Percentiles rank a stretch among this genome's conserved stretches.
phyloP scores from a whole-genome alignment of 2,113 vertebrate species.

The Amia ocellicauda region DNA sequence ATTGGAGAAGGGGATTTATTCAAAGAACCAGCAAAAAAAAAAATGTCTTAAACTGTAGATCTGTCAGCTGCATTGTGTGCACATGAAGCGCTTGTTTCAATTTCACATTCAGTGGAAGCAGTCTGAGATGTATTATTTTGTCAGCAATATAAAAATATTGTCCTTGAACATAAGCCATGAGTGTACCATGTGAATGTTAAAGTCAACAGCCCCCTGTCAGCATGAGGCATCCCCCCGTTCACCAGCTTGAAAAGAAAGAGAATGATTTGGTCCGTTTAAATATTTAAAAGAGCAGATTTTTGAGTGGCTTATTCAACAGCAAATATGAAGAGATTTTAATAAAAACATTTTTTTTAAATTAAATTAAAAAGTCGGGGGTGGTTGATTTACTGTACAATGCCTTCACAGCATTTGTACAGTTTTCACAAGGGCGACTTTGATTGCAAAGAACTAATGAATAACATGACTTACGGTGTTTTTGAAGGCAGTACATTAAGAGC shows the following conservation, averaged over 20 bases:
- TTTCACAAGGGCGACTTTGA: constrained; percentile 1
- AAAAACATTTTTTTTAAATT: too few relatives aligned
- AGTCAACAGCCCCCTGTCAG: constrained; percentile 20
- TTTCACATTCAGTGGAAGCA: background rate
- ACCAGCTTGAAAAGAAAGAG: too few relatives aligned
- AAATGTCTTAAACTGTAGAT: too few relatives aligned
- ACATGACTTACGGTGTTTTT: background rate
- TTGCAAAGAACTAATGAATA: background rate
- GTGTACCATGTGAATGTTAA: background rate
- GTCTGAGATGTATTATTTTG: background rate
- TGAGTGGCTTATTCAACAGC: background rate
- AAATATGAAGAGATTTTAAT: background rate
- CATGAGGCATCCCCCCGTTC: background rate
- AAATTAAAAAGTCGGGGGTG: background rate
- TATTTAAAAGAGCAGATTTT: background rate
- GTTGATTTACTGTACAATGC: constrained; percentile 6
- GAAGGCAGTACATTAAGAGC: too few relatives aligned
- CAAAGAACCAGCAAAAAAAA: too few relatives aligned
- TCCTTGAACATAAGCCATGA: background rate
- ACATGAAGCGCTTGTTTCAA: too few relatives aligned
- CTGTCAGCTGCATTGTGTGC: too few relatives aligned
- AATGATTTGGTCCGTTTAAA: too few relatives aligned
- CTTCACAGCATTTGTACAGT: background rate
- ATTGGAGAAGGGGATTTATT: too few relatives aligned
- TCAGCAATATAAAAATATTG: background rate